Conservation (phyloP, 2,888 invertebrate genomes). For the Polyommatus icarus region DNA sequence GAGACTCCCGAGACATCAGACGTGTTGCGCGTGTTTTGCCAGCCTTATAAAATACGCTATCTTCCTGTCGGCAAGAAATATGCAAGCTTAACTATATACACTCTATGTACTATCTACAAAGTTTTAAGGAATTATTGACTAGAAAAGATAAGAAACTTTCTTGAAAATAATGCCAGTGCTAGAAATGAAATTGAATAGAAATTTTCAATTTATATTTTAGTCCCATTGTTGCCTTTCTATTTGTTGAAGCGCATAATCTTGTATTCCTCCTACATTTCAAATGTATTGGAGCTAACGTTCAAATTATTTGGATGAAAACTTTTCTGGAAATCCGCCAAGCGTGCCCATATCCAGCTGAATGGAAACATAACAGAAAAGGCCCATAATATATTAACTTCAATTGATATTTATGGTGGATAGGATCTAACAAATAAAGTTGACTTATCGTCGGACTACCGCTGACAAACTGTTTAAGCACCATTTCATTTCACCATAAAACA, state of each 20-base stretch:
- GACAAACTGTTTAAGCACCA: slow-evolving; percentile 9
- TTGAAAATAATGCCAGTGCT: not conserved
- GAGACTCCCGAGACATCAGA: not conserved
- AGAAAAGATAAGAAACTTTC: not conserved
- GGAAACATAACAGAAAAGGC: slow-evolving; percentile 26
- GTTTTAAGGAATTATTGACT: not conserved
- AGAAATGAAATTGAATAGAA: not conserved
- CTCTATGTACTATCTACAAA: not conserved
- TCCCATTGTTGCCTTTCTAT: not conserved
- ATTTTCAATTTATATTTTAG: slow-evolving; percentile 9
- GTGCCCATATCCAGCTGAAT: slow-evolving; percentile 24
- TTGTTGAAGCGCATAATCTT: not conserved
- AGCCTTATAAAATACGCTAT: not conserved
- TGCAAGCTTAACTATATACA: not conserved
- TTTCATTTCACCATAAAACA: not conserved
- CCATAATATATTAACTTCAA: slow-evolving; percentile 24
- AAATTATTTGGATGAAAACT: slow-evolving; percentile 31
- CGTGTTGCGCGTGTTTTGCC: not conserved
- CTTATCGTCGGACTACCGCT: slow-evolving; percentile 12
- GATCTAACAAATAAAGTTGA: slow-evolving; percentile 18
- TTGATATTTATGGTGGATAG: slow-evolving; percentile 12
- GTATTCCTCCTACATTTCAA: slow-evolving; percentile 11
- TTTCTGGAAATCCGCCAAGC: slow-evolving; percentile 28
- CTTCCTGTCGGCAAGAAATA: not conserved
- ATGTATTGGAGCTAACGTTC: slow-evolving; percentile 24